Evolutionary conservation across 2,888 invertebrate genomes (phyloP), one percentile per base, ranked within the genome.

Genomic region (Scelioninae gen. 1): DNA sequence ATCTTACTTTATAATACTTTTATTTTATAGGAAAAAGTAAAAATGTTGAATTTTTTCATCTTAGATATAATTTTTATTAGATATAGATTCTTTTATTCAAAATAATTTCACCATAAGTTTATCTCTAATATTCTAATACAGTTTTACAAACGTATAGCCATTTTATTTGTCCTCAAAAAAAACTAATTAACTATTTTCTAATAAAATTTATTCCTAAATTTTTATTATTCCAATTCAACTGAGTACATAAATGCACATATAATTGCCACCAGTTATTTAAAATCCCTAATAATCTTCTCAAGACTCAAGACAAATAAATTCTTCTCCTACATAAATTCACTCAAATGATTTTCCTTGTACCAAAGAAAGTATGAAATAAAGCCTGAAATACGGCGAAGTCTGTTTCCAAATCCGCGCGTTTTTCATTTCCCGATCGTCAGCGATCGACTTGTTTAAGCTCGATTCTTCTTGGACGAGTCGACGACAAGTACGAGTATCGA

Each of bases 341-440:
- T 45, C 16, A 13, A 65, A 51, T 49, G 38, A 65, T 65, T 65
- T 65, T 49, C 16, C 51, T 38, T 38, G 65, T 23, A 38, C 15
- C 47, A 16, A 65, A 63, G 45, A 47, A 38, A 16, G 51, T 29
- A 16, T 32, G 58, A 49, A 45, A 58, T 62, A 60, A 53, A 68
- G 16, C 53, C 49, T 68, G 75, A 75, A 69, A 69, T 71, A 62
- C 49, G 62, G 45, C 63, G 23, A 43, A 40, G 63, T 11, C 32
- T 32, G 63, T 56, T 66, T 58, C 23, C 23, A 76, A 82, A 82
- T 82, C 66, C 72, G 38, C 53, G 63, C 72, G 72, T 76, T 71
- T 77, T 82, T 82, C 72, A 62, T 75, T 77, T 76, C 53, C 43
- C 45, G 62, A 77, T 72, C 76, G 43, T 62, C 77, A 69, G 58